Conservation (phyloP, 2,888 invertebrate genomes). For the Philhelius pedissequus region DNA sequence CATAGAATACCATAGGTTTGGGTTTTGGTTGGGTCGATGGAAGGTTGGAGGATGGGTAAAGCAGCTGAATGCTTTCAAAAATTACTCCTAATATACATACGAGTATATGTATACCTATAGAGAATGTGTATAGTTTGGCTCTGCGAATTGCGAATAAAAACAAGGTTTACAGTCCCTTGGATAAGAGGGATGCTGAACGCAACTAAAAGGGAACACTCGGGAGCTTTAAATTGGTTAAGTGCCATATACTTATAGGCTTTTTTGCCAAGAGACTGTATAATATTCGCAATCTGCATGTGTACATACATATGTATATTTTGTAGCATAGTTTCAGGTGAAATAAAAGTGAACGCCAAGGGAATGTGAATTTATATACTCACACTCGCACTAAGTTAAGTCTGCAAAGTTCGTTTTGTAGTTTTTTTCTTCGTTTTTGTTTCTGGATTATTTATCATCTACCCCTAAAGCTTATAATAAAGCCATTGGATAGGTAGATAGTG, state of each 20-base stretch:
- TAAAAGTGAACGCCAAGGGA: constrained; percentile 52
- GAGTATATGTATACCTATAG: neutral
- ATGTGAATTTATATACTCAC: constrained; percentile 28
- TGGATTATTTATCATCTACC: constrained; percentile 38
- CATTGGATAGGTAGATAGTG: constrained; percentile 48
- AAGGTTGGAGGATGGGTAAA: neutral
- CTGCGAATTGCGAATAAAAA: constrained; percentile 34
- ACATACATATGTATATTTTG: neutral
- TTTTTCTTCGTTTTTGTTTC: constrained; percentile 11
- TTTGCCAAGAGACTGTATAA: neutral
- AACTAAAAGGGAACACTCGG: constrained; percentile 44
- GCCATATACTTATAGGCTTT: constrained; percentile 63
- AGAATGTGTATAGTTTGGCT: constrained; percentile 15
- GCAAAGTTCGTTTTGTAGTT: neutral
- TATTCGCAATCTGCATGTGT: too few relatives aligned
- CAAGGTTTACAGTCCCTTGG: constrained; percentile 35
- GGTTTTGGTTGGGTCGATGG: neutral
- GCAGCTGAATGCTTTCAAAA: constrained; percentile 26
- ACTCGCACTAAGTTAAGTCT: constrained; percentile 4
- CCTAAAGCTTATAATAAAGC: constrained; percentile 59
- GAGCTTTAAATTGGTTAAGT: constrained; percentile 69
- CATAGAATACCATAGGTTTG: neutral
- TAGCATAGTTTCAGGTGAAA: constrained; percentile 36
- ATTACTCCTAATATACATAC: neutral
- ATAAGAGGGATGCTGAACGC: constrained; percentile 2